Evolutionary conservation across 2,113 vertebrate genomes (phyloP), one percentile per base, ranked within the genome.

Genomic region (Odontophorus gujanensis): DNA sequence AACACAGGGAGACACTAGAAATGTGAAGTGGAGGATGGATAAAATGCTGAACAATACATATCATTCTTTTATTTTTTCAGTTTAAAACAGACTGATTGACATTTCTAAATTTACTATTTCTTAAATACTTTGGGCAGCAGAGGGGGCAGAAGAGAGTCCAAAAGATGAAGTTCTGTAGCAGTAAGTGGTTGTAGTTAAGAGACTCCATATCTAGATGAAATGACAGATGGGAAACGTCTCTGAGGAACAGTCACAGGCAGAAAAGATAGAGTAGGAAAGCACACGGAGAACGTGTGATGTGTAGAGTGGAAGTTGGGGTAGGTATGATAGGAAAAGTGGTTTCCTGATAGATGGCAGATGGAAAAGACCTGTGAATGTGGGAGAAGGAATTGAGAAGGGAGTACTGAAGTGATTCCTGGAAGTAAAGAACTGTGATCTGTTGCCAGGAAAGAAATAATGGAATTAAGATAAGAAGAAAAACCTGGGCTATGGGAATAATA

Each of bases 21-120:
- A 1, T 30, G 2, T 6, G 48, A 34, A 25, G 1, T 3, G 3
- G 42, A 43, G 32, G 10, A 7, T 11, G 30, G 32, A 4, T 61
- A n/a, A 42, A 65, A 19, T 26, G 1, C 32, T 17, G 13, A 65
- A 12, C 43, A 47, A 40, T 14, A 2, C 8, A 6, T 75, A n/a
- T 17, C 22, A 8, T 59, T 17, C 62, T 38, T 36, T 89, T 58
- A 19, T n/a, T 40, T 63, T 36, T 89, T 58, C 57, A 73, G 61
- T 11, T 47, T 57, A 21, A 65, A 36, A 7, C n/a, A 57, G 47
- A 4, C 6, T 30, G 32, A n/a, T 43, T 8, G 34, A 43, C 17
- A 19, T 68, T 22, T 65, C 40, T 67, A 3, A 53, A 74, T 25
- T 6, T 22, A 0, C 38, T 38, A 10, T 18, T 57, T n/a, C 73